These are phyloP conservation scores for Ginglymostoma cirratum DNA, from an alignment of 2,113 vertebrate genomes.

Conservation along the genomic window DNA sequence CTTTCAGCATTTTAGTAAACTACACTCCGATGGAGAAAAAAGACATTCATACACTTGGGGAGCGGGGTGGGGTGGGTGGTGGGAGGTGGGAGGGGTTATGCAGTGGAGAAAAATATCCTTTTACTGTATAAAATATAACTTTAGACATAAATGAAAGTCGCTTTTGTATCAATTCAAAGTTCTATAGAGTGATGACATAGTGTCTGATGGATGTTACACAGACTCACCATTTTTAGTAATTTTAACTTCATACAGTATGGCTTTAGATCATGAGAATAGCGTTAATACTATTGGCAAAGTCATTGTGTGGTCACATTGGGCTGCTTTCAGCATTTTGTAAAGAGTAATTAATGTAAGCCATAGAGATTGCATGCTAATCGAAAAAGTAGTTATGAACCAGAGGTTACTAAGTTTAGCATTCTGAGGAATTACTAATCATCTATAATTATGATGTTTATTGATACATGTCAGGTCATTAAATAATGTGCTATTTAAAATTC, in stretches of 20 bases:
- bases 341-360: constrained; percentile 31
- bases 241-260: neutral
- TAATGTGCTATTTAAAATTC: neutral
- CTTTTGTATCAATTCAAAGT: constrained; percentile 24
- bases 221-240: neutral
- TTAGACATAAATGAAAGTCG: neutral
- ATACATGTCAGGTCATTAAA: constrained; percentile 30
- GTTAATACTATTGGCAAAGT: neutral
- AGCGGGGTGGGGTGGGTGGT: no score
- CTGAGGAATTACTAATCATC: constrained; percentile 19
- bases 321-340: constrained; percentile 16
- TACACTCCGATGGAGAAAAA: neutral
- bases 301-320: neutral
- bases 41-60: neutral
- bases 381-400: constrained; percentile 5
- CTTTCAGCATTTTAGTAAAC: neutral
- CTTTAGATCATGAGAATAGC: neutral
- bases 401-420: constrained; percentile 34
- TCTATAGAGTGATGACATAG: neutral
- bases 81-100: no score
- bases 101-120: neutral
- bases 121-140: neutral
- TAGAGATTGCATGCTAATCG: constrained; percentile 1
- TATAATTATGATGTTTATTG: constrained; percentile 33
- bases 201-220: constrained; percentile 20